phyloP scores from a whole-genome alignment of 2,888 invertebrate genomes.

The Liodrosophila aerea region DNA sequence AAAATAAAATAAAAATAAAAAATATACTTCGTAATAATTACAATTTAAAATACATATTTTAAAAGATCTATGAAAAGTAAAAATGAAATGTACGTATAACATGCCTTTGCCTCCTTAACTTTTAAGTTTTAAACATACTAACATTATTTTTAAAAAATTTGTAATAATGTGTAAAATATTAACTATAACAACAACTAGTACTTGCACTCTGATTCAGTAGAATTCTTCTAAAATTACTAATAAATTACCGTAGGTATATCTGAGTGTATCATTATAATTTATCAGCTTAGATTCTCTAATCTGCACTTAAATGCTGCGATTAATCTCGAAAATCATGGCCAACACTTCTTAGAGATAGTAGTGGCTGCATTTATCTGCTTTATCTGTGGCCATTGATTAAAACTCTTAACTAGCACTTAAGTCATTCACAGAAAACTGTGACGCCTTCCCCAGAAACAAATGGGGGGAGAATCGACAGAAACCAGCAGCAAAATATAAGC shows the following conservation, averaged over 20 bases:
- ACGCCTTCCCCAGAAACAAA: constrained; percentile 24
- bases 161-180: too few relatives aligned
- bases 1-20: background rate
- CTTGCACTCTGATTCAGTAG: too few relatives aligned
- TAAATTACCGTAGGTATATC: background rate
- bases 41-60: too few relatives aligned
- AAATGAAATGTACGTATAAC: too few relatives aligned
- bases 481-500: constrained; percentile 25
- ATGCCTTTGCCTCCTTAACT: too few relatives aligned
- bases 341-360: constrained; percentile 13
- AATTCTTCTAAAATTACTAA: too few relatives aligned
- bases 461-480: constrained; percentile 12
- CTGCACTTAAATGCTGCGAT: constrained; percentile 11
- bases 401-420: constrained; percentile 31
- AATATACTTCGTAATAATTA: background rate
- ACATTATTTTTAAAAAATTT: too few relatives aligned
- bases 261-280: background rate
- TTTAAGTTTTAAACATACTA: too few relatives aligned
- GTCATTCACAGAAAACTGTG: constrained; percentile 52
- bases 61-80: too few relatives aligned
- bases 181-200: too few relatives aligned
- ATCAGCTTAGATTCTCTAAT: constrained; percentile 7
- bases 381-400: constrained; percentile 49
- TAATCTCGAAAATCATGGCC: constrained; percentile 18
- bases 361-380: constrained; percentile 12